These are phyloP conservation scores for Desmodus rotundus DNA, from an alignment of 2,113 vertebrate genomes.

Conservation along the genomic window DNA sequence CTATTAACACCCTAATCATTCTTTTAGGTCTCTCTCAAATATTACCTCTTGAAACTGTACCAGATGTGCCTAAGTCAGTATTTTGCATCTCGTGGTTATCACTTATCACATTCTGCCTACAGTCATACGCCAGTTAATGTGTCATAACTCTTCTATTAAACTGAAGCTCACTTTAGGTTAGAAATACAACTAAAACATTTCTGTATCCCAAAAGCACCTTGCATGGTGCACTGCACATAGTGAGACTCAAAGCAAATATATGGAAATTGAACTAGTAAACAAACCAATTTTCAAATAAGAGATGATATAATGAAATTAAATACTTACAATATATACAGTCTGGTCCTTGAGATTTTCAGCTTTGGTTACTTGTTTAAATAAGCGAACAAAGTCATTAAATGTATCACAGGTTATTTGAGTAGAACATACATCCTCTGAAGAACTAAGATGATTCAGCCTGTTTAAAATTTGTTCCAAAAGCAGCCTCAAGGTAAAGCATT, in stretches of 20 bases:
- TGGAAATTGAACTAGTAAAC: neutral
- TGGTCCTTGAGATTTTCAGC: slow-evolving; percentile 78
- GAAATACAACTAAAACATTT: neutral
- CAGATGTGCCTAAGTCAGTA: neutral
- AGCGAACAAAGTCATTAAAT: slow-evolving; percentile 91
- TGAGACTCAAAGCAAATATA: neutral
- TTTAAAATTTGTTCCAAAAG: slow-evolving; percentile 92
- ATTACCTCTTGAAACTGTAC: neutral
- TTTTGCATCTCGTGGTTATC: neutral
- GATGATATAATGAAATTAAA: neutral
- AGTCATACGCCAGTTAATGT: neutral
- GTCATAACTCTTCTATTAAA: neutral
- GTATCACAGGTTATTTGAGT: slow-evolving; percentile 83
- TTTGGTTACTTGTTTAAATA: slow-evolving; percentile 85
- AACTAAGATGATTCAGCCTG: slow-evolving; percentile 82
- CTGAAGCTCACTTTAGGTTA: neutral
- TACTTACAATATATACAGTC: slow-evolving; percentile 94
- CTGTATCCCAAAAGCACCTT: neutral
- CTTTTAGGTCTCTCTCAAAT: neutral
- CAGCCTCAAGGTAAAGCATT: slow-evolving; percentile 86
- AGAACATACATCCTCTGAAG: slow-evolving; percentile 60
- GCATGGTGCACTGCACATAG: neutral
- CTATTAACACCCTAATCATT: neutral
- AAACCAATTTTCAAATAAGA: slow-evolving; percentile 2
- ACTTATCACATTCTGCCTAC: neutral